phyloP scores from a whole-genome alignment of 2,113 vertebrate genomes.

The Paradoxurus hermaphroditus region DNA sequence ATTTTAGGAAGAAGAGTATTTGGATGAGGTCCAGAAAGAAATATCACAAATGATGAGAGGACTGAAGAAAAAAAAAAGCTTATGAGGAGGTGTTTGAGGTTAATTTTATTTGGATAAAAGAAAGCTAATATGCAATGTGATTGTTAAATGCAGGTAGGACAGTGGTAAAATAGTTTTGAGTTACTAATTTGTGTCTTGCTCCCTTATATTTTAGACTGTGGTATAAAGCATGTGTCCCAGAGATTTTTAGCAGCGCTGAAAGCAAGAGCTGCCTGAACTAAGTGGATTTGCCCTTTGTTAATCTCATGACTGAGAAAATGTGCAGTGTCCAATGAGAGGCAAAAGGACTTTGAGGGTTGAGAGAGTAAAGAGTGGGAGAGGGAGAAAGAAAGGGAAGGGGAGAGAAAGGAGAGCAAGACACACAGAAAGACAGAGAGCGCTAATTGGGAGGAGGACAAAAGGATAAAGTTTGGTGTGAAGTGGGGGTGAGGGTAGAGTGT shows the following conservation, averaged over 20 bases:
- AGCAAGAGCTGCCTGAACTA: background rate
- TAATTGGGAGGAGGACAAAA: background rate
- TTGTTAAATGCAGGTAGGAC: background rate
- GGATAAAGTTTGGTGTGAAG: background rate
- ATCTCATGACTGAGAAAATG: background rate
- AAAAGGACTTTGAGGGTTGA: background rate
- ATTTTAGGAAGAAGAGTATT: background rate
- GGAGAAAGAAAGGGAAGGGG: background rate
- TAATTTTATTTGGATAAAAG: background rate
- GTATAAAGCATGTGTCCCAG: background rate
- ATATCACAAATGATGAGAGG: slow-evolving; percentile 2
- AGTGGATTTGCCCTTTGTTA: background rate
- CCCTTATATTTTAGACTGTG: background rate
- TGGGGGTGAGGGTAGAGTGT: no score
- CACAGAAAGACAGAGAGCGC: background rate
- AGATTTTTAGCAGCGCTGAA: background rate
- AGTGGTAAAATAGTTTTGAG: background rate
- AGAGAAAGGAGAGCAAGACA: no score
- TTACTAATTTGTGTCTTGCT: background rate
- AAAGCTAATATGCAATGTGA: background rate
- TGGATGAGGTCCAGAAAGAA: background rate
- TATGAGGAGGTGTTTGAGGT: background rate
- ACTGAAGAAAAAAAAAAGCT: background rate
- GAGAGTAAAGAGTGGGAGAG: background rate
- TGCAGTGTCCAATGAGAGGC: background rate